A percentile compares a stretch with the other conserved stretches of the same genome.
These are phyloP conservation scores for Rhagoletis pomonella DNA, from an alignment of 1,140 invertebrate genomes.

Conservation along the genomic window DNA sequence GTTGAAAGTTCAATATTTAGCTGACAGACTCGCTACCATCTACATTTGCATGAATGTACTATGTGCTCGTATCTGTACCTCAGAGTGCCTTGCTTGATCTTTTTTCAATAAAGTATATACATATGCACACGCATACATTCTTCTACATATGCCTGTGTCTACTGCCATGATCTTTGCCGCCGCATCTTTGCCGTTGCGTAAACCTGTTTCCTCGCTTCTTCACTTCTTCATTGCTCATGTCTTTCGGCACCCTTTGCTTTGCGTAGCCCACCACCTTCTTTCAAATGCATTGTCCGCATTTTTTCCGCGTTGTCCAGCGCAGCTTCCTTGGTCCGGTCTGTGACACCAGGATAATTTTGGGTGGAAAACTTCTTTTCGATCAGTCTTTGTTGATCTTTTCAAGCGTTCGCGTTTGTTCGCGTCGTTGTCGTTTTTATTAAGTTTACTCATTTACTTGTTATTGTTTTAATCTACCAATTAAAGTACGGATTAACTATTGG, in stretches of 20 bases:
- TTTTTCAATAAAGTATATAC: too few species aligned
- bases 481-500: neutral
- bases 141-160: too few species aligned
- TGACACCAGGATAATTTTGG: constrained; percentile 40
- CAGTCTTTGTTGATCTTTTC: constrained; percentile 50
- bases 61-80: too few species aligned
- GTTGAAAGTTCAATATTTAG: constrained; percentile 29
- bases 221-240: neutral
- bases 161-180: neutral
- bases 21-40: neutral
- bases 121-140: too few species aligned
- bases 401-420: constrained; percentile 42
- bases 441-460: constrained; percentile 7
- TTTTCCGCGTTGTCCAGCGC: neutral
- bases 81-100: too few species aligned
- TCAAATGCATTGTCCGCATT: neutral
- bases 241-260: neutral
- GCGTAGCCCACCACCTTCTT: neutral
- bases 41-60: neutral
- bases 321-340: constrained; percentile 39
- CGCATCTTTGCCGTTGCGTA: neutral
- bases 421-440: constrained; percentile 47
- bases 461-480: neutral
- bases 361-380: constrained; percentile 22
- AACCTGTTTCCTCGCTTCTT: neutral